Evolutionary conservation across 2,113 vertebrate species (phyloP).

Genomic region (Cinclus cinclus): DNA sequence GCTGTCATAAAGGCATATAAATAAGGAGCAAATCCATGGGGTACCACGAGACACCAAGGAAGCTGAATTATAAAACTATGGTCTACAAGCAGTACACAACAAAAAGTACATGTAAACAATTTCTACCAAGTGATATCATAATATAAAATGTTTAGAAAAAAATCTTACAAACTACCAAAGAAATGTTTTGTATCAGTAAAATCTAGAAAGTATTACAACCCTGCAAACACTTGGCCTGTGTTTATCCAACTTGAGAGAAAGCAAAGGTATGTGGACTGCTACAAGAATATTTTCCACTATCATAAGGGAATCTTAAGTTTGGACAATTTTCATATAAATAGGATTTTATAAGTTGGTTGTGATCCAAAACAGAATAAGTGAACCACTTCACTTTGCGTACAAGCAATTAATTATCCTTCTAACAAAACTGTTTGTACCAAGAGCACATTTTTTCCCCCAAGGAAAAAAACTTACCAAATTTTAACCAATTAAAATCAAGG

Average conservation of each 20-base stretch:
- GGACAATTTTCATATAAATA: neutral
- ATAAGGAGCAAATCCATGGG: neutral
- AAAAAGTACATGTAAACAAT: accelerated
- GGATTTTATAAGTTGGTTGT: constrained; percentile 16
- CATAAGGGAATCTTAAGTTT: neutral
- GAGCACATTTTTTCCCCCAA: neutral
- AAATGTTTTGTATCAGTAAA: neutral
- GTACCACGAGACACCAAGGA: neutral
- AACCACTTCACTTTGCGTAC: neutral
- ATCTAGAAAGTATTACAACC: neutral
- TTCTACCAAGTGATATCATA: neutral
- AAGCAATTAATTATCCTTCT: constrained; percentile 31
- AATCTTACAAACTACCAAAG: neutral
- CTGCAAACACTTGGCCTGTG: neutral
- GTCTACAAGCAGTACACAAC: neutral
- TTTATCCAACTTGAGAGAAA: neutral
- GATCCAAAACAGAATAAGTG: constrained; percentile 24
- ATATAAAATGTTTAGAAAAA: neutral
- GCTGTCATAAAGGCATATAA: neutral
- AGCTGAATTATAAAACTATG: neutral
- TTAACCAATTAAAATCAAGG: constrained; percentile 35
- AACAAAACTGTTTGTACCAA: constrained; percentile 11
- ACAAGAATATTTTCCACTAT: neutral
- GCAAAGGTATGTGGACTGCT: neutral
- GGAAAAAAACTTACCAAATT: neutral